Conservation (phyloP, 2,113 vertebrate species). For the Procapra przewalskii region DNA sequence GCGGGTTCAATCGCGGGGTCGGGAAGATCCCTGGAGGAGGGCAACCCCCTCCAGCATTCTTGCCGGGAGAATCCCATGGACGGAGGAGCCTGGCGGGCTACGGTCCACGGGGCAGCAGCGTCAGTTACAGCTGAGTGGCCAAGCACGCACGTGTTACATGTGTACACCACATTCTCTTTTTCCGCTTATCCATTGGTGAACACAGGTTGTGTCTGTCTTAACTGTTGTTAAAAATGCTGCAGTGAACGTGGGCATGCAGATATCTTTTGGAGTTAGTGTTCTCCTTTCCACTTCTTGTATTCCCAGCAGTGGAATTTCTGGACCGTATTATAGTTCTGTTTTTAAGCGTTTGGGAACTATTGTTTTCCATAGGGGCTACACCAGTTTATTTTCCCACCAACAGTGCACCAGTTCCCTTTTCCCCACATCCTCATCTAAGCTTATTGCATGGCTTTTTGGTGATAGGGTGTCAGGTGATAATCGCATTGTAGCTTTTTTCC, state of each 20-base stretch:
- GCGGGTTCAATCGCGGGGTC: background rate
- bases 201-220: background rate
- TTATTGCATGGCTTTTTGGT: background rate
- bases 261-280: background rate
- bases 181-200: background rate
- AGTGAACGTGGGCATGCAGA: background rate
- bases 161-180: background rate
- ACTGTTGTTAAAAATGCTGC: background rate
- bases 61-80: background rate
- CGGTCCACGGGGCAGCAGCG: background rate
- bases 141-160: fast-evolving
- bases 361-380: background rate
- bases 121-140: background rate
- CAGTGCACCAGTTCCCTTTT: background rate
- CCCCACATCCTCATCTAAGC: background rate
- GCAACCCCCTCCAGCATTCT: background rate
- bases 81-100: background rate
- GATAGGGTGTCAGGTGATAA: background rate
- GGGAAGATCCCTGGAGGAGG: background rate
- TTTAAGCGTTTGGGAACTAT: background rate
- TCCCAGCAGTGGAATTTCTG: background rate
- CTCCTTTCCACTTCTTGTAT: background rate
- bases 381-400: background rate
- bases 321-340: background rate
- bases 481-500: background rate